These are phyloP conservation scores for Parazoanthus swiftii DNA, from an alignment of 92 coral and sea anemone genomes.

Conservation along the genomic window DNA sequence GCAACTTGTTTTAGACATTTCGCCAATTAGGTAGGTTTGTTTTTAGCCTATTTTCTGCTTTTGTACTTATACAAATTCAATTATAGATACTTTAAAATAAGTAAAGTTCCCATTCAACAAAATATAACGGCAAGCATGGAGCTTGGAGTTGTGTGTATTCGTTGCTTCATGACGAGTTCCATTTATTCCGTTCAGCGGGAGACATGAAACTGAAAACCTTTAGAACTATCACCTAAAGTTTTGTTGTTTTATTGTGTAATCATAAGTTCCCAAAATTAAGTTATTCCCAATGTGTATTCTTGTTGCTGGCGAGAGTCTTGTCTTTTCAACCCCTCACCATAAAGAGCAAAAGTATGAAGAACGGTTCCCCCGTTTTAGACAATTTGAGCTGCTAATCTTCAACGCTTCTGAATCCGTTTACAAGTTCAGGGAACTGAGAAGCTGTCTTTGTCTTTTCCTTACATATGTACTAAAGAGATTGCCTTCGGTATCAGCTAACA, in stretches of 20 bases:
- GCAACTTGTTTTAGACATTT: background rate
- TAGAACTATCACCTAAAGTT: background rate
- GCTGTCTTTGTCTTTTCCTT: background rate
- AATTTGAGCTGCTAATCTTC: background rate
- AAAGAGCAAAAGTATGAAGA: background rate
- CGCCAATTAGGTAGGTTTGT: background rate
- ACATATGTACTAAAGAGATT: background rate
- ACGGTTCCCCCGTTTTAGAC: background rate
- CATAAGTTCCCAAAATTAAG: background rate
- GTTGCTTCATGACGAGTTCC: background rate
- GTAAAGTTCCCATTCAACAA: background rate
- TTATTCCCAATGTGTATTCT: background rate
- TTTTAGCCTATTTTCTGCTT: background rate
- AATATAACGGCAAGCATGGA: background rate
- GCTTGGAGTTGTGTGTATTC: background rate
- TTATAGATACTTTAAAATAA: background rate
- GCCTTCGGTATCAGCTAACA: background rate
- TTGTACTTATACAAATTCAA: background rate
- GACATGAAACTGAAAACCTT: background rate
- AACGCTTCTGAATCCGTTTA: background rate
- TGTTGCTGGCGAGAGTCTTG: background rate
- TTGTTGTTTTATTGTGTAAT: background rate
- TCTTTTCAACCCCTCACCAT: background rate
- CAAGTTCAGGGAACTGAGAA: background rate
- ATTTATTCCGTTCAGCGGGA: constrained; percentile 8